A percentile compares a stretch with the other conserved stretches of the same genome.
Evolutionary conservation across 2,797 vertebrate species (phyloP).

Genomic region (Falco rusticolus): DNA sequence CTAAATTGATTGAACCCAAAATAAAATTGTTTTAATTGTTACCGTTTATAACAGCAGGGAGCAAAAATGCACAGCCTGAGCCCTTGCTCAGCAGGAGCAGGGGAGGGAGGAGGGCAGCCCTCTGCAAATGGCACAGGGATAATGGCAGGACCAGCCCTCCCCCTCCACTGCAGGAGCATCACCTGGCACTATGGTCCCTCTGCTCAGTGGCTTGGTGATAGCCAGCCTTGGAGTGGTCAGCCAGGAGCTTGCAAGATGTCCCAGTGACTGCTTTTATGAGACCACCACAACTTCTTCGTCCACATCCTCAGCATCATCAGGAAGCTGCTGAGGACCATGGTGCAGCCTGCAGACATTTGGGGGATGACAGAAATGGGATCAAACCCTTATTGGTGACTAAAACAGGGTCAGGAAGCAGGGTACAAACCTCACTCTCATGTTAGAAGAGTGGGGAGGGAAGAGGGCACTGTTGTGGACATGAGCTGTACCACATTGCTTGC

Average conservation of each 20-base stretch:
- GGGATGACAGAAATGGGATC: neutral
- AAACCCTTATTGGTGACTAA: neutral
- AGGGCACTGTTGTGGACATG: neutral
- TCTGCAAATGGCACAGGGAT: no score
- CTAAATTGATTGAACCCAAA: no score
- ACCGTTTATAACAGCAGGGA: neutral
- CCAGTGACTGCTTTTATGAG: neutral
- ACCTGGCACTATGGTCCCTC: neutral
- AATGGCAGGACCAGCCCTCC: neutral
- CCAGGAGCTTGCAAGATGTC: neutral
- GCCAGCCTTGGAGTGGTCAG: neutral
- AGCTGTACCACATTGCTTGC: neutral
- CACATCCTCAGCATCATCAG: neutral
- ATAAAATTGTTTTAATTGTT: no score
- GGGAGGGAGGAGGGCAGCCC: neutral
- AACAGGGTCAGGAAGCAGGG: neutral
- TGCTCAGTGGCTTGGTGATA: neutral
- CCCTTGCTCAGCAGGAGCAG: neutral
- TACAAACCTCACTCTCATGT: rapidly evolving
- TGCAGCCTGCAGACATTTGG: neutral
- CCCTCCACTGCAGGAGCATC: neutral
- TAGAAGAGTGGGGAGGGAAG: neutral
- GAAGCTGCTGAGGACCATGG: no score
- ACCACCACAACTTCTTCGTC: rapidly evolving
- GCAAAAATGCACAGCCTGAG: neutral